Percentiles rank a stretch among this genome's conserved stretches.
phyloP scores from a whole-genome alignment of 1,140 invertebrate genomes.

The Zeugodacus cucurbitae region DNA sequence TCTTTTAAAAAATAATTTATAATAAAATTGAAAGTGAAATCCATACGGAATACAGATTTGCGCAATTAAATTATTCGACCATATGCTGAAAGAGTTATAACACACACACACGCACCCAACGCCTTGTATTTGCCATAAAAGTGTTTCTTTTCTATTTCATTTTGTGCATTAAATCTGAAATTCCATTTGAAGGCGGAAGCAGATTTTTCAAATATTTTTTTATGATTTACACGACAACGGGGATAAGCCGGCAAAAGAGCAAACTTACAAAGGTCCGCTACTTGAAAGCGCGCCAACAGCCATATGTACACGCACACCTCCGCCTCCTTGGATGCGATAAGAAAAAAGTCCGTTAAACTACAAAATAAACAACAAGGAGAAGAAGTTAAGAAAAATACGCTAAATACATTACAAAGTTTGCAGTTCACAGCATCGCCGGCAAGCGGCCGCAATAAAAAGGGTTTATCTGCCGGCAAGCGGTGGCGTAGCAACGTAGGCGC shows the following conservation, averaged over 20 bases:
- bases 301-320: not conserved
- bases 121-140: not conserved
- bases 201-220: not conserved
- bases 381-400: conserved; percentile 27
- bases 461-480: not conserved
- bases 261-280: not conserved
- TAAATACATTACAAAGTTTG: conserved; percentile 35
- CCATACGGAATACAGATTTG: not conserved
- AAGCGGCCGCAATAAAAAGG: not conserved
- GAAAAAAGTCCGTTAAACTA: not conserved
- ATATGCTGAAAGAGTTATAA: not conserved
- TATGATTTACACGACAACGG: conserved; percentile 6
- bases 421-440: not conserved
- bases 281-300: not conserved
- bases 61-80: not conserved
- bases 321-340: not conserved
- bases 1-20: no score
- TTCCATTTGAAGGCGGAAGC: not conserved
- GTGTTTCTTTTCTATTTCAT: not conserved
- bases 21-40: not conserved
- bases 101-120: not conserved
- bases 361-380: conserved; percentile 1
- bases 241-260: not conserved
- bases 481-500: not conserved
- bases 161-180: not conserved